phyloP scores from a whole-genome alignment of 1,140 invertebrate species.

The Oryctes rhinoceros region DNA sequence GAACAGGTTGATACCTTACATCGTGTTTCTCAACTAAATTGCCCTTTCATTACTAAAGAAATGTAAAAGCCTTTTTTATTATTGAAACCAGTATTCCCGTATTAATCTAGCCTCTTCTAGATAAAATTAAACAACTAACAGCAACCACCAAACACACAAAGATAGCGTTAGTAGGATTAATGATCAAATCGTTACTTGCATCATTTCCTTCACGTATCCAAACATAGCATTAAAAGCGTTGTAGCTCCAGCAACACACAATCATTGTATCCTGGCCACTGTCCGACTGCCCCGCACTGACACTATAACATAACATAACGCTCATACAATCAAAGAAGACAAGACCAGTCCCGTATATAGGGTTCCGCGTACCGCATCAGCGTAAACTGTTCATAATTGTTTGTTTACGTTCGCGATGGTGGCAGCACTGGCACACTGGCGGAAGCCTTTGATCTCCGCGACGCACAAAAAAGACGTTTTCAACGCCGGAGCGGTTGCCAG shows the following conservation, averaged over 20 bases:
- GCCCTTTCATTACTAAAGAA: no score
- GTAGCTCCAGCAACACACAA: background rate
- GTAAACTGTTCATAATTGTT: constrained; percentile 30
- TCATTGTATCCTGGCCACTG: background rate
- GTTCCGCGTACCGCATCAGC: constrained; percentile 27
- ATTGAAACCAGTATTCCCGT: no score
- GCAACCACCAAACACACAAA: no score
- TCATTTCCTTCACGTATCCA: background rate
- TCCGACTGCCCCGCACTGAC: background rate
- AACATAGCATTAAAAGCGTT: background rate
- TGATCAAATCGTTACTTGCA: constrained; percentile 9
- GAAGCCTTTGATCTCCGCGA: constrained; percentile 22
- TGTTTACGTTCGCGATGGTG: constrained; percentile 35
- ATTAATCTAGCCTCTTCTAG: no score
- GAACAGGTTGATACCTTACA: no score
- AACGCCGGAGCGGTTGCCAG: background rate
- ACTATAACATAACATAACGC: background rate
- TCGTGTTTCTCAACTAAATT: no score
- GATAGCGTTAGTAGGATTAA: background rate
- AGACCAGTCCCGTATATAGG: background rate
- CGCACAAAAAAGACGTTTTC: constrained; percentile 29
- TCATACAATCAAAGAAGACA: background rate
- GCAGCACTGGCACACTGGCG: constrained; percentile 25
- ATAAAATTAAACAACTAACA: no score
- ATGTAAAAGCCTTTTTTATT: no score